phyloP scores from a whole-genome alignment of 1,140 invertebrate species.

The Sipha flava region DNA sequence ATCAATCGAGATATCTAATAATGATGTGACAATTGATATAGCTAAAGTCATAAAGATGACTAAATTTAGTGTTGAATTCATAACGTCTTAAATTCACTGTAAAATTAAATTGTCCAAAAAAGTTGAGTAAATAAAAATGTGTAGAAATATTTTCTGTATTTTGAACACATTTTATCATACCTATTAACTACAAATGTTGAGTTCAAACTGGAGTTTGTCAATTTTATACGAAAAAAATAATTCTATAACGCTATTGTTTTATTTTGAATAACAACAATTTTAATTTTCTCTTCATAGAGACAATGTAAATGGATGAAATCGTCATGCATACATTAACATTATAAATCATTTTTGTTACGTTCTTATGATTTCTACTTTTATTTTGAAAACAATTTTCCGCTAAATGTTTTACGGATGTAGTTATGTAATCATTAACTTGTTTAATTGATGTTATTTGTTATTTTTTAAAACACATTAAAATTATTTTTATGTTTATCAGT shows the following conservation, averaged over 20 bases:
- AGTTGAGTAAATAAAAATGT: background rate
- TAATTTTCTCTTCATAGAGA: background rate
- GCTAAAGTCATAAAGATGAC: background rate
- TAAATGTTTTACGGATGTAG: background rate
- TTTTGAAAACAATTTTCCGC: conserved; percentile 4
- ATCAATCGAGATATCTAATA: background rate
- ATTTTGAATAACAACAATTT: background rate
- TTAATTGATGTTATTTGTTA: too few relatives aligned
- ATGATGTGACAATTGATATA: background rate
- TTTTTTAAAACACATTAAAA: background rate
- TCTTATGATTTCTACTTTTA: background rate
- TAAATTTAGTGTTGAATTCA: background rate
- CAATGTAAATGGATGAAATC: background rate
- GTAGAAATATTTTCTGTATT: background rate
- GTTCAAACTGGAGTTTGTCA: background rate
- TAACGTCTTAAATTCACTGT: background rate
- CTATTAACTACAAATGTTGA: background rate
- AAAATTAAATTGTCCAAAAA: background rate
- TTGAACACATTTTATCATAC: background rate
- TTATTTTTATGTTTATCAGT: too few relatives aligned
- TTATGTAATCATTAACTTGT: too few relatives aligned
- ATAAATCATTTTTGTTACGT: background rate
- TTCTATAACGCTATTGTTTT: background rate
- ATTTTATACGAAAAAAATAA: background rate
- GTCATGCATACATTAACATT: conserved; percentile 20